A percentile compares a stretch with the other conserved stretches of the same genome.
These are phyloP conservation scores for Cosmorhoe ocellata DNA, from an alignment of 2,888 invertebrate genomes.

Conservation along the genomic window DNA sequence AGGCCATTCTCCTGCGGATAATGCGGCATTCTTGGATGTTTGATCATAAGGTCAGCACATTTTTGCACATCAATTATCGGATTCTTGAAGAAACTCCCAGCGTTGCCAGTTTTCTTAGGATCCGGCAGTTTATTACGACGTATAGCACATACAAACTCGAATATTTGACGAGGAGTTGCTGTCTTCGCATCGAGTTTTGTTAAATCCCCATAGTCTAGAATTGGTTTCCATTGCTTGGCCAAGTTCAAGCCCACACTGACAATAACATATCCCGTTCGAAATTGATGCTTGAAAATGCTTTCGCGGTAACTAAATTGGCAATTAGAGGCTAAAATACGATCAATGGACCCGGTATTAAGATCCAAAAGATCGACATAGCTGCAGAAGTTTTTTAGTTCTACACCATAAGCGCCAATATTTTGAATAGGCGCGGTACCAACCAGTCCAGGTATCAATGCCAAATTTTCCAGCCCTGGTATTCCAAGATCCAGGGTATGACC, in stretches of 20 bases:
- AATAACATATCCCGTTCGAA: constrained; percentile 15
- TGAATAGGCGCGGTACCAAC: constrained; percentile 28
- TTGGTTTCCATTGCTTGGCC: constrained; percentile 11
- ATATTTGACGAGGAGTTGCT: constrained; percentile 9
- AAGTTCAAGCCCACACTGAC: constrained; percentile 18
- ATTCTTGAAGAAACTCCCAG: constrained; percentile 31
- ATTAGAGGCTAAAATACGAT: constrained; percentile 4
- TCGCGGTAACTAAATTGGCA: constrained; percentile 27
- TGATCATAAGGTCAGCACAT: constrained; percentile 6
- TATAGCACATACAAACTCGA: constrained; percentile 16
- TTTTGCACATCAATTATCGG: constrained; percentile 16
- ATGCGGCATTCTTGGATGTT: constrained; percentile 15
- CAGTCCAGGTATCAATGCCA: constrained; percentile 29
- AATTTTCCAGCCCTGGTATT: constrained; percentile 26
- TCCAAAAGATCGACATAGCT: constrained; percentile 24
- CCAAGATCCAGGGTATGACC: constrained; percentile 18
- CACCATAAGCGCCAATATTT: constrained; percentile 31
- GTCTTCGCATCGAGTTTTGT: constrained; percentile 8
- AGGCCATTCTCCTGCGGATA: constrained; percentile 14
- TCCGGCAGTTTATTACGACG: constrained; percentile 26
- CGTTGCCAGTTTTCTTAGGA: constrained; percentile 23
- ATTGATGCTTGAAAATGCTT: constrained; percentile 26
- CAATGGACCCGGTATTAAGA: not conserved
- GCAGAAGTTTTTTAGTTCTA: constrained; percentile 25
- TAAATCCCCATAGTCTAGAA: constrained; percentile 13